Percentiles rank a stretch among this genome's conserved stretches.
Conservation (phyloP, 2,797 vertebrate genomes). For the Philypnodon macrostomus region DNA sequence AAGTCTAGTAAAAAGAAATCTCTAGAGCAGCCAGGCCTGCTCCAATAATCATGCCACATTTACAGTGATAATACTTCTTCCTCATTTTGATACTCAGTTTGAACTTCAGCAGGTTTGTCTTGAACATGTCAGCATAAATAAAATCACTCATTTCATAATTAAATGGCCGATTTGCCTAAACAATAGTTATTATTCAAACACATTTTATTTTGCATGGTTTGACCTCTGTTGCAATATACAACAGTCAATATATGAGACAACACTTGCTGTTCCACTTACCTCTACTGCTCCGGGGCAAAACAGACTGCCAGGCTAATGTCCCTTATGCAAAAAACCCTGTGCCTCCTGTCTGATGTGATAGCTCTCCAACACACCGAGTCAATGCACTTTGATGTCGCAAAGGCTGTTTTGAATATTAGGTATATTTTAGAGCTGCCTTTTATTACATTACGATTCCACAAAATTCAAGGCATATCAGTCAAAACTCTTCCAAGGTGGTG, state of each 20-base stretch:
- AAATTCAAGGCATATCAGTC: slow-evolving; percentile 42
- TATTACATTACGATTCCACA: slow-evolving; percentile 30
- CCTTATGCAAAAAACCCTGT: slow-evolving; percentile 41
- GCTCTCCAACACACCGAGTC: slow-evolving; percentile 48
- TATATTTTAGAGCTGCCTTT: slow-evolving; percentile 57
- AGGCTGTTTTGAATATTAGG: slow-evolving; percentile 61
- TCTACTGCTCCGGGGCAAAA: slow-evolving; percentile 40
- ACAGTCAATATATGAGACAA: slow-evolving; percentile 27
- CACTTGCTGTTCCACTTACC: slow-evolving; percentile 25
- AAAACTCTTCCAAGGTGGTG: slow-evolving; percentile 34
- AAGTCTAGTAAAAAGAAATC: too few species aligned
- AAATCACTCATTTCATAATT: too few species aligned
- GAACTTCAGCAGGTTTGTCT: too few species aligned
- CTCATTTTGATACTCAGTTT: too few species aligned
- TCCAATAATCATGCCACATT: too few species aligned
- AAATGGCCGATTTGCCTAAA: too few species aligned
- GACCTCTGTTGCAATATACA: slow-evolving; percentile 25
- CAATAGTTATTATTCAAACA: background rate
- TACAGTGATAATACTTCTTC: too few species aligned
- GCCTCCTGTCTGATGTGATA: slow-evolving; percentile 55
- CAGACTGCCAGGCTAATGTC: slow-evolving; percentile 43
- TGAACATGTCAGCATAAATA: too few species aligned
- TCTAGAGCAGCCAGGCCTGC: too few species aligned
- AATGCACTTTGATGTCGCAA: slow-evolving; percentile 64
- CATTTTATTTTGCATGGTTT: background rate